Evolutionary conservation across 2,113 vertebrate species (phyloP).

Genomic region (Boulengeromyrus knoepffleri): DNA sequence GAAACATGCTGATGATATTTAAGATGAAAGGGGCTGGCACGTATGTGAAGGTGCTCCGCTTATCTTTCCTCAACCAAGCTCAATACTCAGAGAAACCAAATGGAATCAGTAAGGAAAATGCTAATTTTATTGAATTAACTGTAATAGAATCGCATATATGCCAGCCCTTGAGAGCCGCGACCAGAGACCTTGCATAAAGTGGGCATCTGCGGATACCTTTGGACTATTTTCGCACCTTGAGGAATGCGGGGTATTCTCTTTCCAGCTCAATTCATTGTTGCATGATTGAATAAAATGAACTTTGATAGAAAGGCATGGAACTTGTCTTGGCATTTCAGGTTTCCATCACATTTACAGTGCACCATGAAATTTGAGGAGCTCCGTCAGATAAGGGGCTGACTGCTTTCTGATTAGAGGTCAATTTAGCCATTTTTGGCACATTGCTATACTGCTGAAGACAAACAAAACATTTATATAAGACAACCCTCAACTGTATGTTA

Average conservation of each 20-base stretch:
- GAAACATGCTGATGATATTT: background rate
- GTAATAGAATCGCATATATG: background rate
- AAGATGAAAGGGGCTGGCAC: background rate
- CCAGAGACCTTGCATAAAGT: background rate
- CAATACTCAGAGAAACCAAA: background rate
- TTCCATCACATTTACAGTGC: background rate
- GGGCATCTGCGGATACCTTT: background rate
- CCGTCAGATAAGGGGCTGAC: background rate
- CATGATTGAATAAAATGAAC: background rate
- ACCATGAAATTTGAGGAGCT: background rate
- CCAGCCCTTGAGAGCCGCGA: background rate
- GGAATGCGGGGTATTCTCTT: background rate
- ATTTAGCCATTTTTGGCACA: background rate
- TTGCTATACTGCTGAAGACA: background rate
- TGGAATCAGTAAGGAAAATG: background rate
- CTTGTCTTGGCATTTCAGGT: background rate
- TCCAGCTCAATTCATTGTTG: background rate
- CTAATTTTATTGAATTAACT: background rate
- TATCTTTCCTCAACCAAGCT: background rate
- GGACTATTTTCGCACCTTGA: background rate
- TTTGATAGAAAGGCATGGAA: background rate
- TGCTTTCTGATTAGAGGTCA: background rate
- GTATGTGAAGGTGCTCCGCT: background rate
- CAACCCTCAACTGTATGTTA: background rate
- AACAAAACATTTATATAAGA: background rate